phyloP scores from a whole-genome alignment of 2,888 invertebrate genomes.

The Spodoptera exigua region DNA sequence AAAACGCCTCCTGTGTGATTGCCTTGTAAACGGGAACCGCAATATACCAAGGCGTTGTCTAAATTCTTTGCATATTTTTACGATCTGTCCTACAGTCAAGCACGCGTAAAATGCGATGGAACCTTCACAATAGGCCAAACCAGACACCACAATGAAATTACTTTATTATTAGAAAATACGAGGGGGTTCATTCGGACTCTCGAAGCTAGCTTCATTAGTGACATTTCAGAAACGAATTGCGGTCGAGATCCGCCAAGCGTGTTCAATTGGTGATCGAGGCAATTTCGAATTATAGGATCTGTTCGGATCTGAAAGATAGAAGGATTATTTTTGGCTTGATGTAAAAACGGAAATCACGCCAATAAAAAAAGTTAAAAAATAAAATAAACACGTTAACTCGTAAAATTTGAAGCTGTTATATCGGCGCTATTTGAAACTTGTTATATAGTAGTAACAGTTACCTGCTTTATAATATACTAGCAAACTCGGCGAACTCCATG shows the following conservation, averaged over 20 bases:
- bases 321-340: too few species aligned
- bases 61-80: constrained; percentile 46
- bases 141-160: constrained; percentile 24
- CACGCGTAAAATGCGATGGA: constrained; percentile 6
- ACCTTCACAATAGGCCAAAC: constrained; percentile 25
- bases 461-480: too few species aligned
- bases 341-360: too few species aligned
- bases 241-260: constrained; percentile 30
- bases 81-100: constrained; percentile 26
- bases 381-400: too few species aligned
- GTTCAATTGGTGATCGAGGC: constrained; percentile 37
- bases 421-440: too few species aligned
- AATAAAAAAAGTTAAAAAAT: too few species aligned
- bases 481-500: too few species aligned
- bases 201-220: constrained; percentile 26
- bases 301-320: constrained; percentile 2
- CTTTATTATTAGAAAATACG: constrained; percentile 27
- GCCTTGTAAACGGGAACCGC: constrained; percentile 52
- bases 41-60: constrained; percentile 47
- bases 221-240: constrained; percentile 37
- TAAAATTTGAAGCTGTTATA: too few species aligned
- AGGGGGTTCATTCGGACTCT: constrained; percentile 19
- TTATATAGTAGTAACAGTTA: too few species aligned
- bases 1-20: constrained; percentile 64
- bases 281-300: constrained; percentile 24